Evolutionary conservation across 1,140 invertebrate species (phyloP).

Genomic region (Drosophila nasuta): DNA sequence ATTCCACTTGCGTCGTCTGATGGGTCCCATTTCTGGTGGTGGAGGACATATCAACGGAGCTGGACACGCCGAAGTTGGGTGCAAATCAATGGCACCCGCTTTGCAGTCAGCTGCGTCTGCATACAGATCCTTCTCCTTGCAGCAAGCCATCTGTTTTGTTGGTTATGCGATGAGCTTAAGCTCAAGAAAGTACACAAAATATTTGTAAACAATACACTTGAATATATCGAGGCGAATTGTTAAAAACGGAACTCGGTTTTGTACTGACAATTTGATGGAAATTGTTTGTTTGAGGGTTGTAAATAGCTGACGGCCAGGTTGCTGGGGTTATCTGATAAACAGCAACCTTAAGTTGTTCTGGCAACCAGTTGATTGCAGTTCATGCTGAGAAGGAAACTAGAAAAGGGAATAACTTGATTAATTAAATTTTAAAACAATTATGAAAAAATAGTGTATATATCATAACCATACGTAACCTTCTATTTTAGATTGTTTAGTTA

Average conservation of each 20-base stretch:
- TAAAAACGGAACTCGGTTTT: slow-evolving; percentile 25
- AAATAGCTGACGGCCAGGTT: slow-evolving; percentile 48
- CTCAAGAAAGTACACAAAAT: slow-evolving; percentile 2
- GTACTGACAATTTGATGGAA: slow-evolving; percentile 31
- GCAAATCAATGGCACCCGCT: slow-evolving; percentile 45
- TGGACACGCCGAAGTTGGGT: slow-evolving; percentile 53
- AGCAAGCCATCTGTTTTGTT: slow-evolving; percentile 44
- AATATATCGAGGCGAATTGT: not conserved
- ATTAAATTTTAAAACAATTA: too few species aligned
- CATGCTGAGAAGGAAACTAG: not conserved
- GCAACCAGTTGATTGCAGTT: not conserved
- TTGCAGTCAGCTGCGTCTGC: slow-evolving; percentile 32
- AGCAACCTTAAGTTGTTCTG: slow-evolving; percentile 43
- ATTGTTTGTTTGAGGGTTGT: slow-evolving; percentile 58
- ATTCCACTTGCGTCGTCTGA: slow-evolving; percentile 28
- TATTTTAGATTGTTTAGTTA: too few species aligned
- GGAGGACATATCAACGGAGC: slow-evolving; percentile 62
- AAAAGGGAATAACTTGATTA: too few species aligned
- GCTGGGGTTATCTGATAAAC: slow-evolving; percentile 32
- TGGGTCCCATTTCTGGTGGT: slow-evolving; percentile 39
- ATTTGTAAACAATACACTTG: not conserved
- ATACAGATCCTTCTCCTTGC: slow-evolving; percentile 48
- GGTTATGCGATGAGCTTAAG: not conserved
- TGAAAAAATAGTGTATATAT: too few species aligned
- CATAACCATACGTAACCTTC: too few species aligned